Conservation (phyloP, 2,113 vertebrate genomes). For the Entelurus aequoreus region DNA sequence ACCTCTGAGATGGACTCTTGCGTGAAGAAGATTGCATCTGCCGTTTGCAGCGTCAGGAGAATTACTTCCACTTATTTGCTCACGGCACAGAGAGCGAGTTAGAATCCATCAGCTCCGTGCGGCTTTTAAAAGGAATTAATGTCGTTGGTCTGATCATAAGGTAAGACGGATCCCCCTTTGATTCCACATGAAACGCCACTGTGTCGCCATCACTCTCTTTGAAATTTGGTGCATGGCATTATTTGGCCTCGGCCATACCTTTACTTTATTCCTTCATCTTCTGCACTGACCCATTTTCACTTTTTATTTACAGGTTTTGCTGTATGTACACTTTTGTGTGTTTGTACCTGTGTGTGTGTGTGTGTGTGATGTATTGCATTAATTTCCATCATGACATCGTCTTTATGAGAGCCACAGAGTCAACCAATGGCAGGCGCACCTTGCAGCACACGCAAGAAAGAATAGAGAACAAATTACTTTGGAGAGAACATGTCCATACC, state of each 20-base stretch:
- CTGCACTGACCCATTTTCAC: slow-evolving; percentile 29
- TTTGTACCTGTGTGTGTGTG: slow-evolving; percentile 31
- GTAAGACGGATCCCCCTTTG: slow-evolving; percentile 21
- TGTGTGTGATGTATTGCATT: slow-evolving; percentile 75
- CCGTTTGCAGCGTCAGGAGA: slow-evolving; percentile 17
- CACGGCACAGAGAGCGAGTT: slow-evolving; percentile 12
- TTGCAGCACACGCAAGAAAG: slow-evolving; percentile 12
- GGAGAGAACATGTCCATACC: slow-evolving; percentile 43
- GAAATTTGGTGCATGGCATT: slow-evolving; percentile 14
- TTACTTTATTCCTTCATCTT: slow-evolving; percentile 19
- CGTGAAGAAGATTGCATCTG: slow-evolving; percentile 15
- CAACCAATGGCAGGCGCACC: slow-evolving; percentile 54
- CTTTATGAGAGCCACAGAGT: slow-evolving; percentile 65
- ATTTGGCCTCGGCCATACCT: slow-evolving; percentile 19
- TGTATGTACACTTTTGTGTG: slow-evolving; percentile 20
- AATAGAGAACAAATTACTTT: slow-evolving; percentile 65
- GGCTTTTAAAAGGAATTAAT: background rate
- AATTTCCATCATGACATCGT: slow-evolving; percentile 74
- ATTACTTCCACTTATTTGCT: slow-evolving; percentile 20
- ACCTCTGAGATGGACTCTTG: slow-evolving; percentile 3
- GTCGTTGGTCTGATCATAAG: slow-evolving; percentile 3
- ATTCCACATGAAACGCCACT: slow-evolving; percentile 23
- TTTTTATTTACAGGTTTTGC: slow-evolving; percentile 50
- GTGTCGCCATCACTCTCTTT: slow-evolving; percentile 31
- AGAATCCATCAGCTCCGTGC: slow-evolving; percentile 15